phyloP scores from a whole-genome alignment of 1,140 invertebrate species.

The Scaptomyza hsui region DNA sequence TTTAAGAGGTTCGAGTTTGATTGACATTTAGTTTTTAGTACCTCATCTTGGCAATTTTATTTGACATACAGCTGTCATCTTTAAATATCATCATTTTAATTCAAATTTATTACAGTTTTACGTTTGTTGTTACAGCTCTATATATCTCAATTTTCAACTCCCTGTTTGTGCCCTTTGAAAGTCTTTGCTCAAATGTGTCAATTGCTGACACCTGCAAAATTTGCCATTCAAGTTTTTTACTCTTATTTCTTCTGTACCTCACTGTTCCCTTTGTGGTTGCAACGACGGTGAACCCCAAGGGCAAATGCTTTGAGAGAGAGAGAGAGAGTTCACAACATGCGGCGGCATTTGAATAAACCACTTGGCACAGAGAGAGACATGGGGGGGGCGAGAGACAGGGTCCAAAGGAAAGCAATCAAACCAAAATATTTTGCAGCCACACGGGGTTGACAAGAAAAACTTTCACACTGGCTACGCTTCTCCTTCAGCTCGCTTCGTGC shows the following conservation, averaged over 20 bases:
- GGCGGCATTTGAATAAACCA: constrained; percentile 37
- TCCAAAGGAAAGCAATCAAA: constrained; percentile 26
- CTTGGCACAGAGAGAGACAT: constrained; percentile 20
- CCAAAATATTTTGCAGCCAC: constrained; percentile 23
- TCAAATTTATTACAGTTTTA: too few relatives aligned
- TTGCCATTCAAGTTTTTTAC: constrained; percentile 9
- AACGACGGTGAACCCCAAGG: background rate
- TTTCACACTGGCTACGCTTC: constrained; percentile 23
- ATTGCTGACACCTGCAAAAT: constrained; percentile 41
- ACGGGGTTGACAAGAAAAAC: constrained; percentile 33
- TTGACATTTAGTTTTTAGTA: too few relatives aligned
- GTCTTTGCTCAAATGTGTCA: constrained; percentile 26
- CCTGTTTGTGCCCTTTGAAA: background rate
- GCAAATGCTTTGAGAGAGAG: constrained; percentile 9
- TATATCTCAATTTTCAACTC: constrained; percentile 14
- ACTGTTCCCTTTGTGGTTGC: constrained; percentile 11
- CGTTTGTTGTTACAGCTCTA: constrained; percentile 4
- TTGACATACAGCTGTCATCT: too few relatives aligned
- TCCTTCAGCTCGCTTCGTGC: constrained; percentile 6
- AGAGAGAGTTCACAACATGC: background rate
- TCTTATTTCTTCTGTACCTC: background rate
- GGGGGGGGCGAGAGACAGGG: background rate
- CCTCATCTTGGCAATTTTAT: background rate
- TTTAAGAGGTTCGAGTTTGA: too few relatives aligned
- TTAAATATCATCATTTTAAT: too few relatives aligned